Conservation (phyloP, 2,888 invertebrate species). For the Mesorhabditis sp. region DNA sequence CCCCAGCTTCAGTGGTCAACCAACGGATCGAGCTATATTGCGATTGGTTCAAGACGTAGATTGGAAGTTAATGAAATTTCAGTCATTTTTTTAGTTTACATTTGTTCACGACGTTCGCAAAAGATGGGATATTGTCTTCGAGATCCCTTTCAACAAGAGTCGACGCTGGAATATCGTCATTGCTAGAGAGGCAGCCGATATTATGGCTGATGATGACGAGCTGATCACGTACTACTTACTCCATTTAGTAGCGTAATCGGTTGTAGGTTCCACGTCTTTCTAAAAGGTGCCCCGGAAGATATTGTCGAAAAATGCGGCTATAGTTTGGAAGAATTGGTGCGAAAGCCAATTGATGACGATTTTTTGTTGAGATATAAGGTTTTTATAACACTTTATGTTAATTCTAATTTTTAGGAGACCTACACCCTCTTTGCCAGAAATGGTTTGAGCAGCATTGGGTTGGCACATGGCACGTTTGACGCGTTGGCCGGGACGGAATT, state of each 20-base stretch:
- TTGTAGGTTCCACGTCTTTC: slow-evolving; percentile 17
- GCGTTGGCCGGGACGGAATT: slow-evolving; percentile 3
- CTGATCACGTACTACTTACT: neutral
- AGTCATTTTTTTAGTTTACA: neutral
- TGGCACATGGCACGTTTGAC: neutral
- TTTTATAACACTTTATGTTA: neutral
- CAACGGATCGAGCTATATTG: neutral
- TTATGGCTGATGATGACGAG: neutral
- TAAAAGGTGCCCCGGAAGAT: slow-evolving; percentile 36
- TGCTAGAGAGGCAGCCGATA: slow-evolving; percentile 13
- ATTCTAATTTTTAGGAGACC: neutral
- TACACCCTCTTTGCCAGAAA: neutral
- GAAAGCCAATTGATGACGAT: neutral
- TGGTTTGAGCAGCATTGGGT: neutral
- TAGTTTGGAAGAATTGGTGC: slow-evolving; percentile 11
- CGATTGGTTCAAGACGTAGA: neutral
- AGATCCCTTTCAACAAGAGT: slow-evolving; percentile 27
- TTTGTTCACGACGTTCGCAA: neutral
- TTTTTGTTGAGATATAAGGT: neutral
- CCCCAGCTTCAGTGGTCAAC: neutral
- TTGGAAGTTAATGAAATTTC: neutral
- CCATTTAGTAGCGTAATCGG: neutral
- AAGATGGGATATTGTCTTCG: slow-evolving; percentile 17
- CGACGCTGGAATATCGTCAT: slow-evolving; percentile 30
- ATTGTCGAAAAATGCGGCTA: slow-evolving; percentile 20